Evolutionary conservation across 2,797 vertebrate species (phyloP).

Genomic region (Gallirallus australis): DNA sequence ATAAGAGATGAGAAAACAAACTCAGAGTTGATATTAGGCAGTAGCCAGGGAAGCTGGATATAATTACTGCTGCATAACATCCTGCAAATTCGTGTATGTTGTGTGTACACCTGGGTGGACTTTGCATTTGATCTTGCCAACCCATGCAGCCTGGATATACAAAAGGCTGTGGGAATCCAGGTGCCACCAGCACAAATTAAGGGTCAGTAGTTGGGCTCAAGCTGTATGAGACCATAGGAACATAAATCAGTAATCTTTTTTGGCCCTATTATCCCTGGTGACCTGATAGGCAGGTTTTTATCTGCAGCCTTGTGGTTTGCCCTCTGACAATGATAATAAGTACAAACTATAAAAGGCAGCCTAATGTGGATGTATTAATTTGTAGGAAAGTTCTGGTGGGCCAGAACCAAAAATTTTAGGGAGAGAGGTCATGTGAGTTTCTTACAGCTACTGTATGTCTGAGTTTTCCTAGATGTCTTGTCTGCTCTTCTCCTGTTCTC

Average conservation of each 20-base stretch:
- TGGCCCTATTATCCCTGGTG: neutral
- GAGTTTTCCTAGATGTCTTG: neutral
- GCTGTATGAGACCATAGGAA: neutral
- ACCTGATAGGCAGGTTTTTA: neutral
- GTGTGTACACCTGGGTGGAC: fast-evolving
- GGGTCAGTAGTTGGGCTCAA: neutral
- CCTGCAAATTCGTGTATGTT: neutral
- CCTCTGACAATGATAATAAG: neutral
- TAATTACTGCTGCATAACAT: neutral
- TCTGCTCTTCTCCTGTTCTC: neutral
- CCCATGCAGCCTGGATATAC: neutral
- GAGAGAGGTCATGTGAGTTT: neutral
- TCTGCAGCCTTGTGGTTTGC: neutral
- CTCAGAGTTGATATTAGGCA: neutral
- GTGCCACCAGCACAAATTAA: neutral
- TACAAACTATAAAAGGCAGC: neutral
- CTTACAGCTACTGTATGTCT: neutral
- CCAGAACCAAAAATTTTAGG: neutral
- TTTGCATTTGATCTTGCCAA: neutral
- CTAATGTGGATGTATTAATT: neutral
- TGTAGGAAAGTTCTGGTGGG: neutral
- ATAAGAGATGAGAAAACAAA: neutral
- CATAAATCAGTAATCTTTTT: neutral
- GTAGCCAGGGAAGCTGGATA: neutral
- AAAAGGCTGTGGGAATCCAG: neutral